Conservation (phyloP, 2,797 vertebrate species). For the Premnoplex brunnescens region DNA sequence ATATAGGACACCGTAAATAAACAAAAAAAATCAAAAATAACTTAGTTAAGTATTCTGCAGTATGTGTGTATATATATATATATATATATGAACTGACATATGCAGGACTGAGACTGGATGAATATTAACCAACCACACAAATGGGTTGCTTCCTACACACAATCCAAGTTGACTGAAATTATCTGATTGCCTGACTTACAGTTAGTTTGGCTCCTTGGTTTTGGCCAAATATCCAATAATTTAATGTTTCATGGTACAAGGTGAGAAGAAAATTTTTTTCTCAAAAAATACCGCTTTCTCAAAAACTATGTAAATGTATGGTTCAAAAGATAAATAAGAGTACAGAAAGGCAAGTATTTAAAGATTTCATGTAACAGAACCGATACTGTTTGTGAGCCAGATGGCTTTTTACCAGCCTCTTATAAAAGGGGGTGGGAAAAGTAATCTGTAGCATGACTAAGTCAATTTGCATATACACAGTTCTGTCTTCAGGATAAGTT, state of each 20-base stretch:
- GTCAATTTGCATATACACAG: neutral
- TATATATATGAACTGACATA: neutral
- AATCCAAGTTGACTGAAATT: neutral
- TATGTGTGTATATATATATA: neutral
- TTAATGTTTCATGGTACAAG: neutral
- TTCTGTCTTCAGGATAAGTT: neutral
- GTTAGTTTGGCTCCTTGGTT: neutral
- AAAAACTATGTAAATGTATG: neutral
- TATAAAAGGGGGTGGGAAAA: neutral
- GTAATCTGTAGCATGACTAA: neutral
- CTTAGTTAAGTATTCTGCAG: neutral
- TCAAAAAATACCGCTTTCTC: neutral
- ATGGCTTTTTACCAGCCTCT: conserved; percentile 1
- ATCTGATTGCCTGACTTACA: neutral
- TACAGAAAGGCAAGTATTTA: neutral
- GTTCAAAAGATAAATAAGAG: neutral
- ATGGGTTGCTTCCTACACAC: neutral
- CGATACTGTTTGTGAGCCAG: neutral
- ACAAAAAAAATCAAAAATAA: neutral
- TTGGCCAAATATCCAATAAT: neutral
- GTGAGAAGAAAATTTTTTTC: neutral
- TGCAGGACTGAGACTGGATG: neutral
- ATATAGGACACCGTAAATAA: neutral
- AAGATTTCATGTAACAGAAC: neutral
- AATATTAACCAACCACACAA: neutral